Conservation (phyloP, 2,113 vertebrate species). For the Elaphurus davidianus region DNA sequence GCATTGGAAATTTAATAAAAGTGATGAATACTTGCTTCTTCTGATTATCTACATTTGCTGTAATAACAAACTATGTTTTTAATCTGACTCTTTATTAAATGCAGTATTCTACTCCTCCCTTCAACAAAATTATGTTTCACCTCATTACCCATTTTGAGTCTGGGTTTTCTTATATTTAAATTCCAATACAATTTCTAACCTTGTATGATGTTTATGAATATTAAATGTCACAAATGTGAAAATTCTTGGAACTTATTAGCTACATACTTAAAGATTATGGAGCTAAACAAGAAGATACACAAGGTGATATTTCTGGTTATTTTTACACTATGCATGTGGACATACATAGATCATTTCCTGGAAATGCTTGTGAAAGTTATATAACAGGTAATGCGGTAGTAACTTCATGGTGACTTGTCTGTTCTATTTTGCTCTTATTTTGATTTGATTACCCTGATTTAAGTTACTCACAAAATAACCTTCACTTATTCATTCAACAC, state of each 20-base stretch:
- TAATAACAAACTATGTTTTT: neutral
- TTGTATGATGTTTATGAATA: neutral
- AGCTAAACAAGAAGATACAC: neutral
- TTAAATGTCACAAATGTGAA: neutral
- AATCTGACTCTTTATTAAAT: neutral
- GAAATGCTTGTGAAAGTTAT: neutral
- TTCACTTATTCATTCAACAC: neutral
- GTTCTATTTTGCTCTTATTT: neutral
- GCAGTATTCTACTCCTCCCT: neutral
- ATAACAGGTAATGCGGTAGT: neutral
- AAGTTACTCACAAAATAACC: neutral
- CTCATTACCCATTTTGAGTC: neutral
- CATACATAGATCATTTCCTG: neutral
- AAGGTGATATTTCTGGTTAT: neutral
- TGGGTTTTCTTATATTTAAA: neutral
- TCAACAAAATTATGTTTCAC: neutral
- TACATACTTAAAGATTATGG: neutral
- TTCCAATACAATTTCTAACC: neutral
- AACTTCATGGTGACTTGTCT: neutral
- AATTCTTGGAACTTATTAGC: neutral
- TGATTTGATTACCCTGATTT: neutral
- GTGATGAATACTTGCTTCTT: neutral
- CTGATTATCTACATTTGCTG: neutral
- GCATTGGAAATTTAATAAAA: neutral
- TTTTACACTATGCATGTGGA: neutral